These are phyloP conservation scores for Plecotus auritus DNA, from an alignment of 2,113 vertebrate genomes.

Conservation along the genomic window DNA sequence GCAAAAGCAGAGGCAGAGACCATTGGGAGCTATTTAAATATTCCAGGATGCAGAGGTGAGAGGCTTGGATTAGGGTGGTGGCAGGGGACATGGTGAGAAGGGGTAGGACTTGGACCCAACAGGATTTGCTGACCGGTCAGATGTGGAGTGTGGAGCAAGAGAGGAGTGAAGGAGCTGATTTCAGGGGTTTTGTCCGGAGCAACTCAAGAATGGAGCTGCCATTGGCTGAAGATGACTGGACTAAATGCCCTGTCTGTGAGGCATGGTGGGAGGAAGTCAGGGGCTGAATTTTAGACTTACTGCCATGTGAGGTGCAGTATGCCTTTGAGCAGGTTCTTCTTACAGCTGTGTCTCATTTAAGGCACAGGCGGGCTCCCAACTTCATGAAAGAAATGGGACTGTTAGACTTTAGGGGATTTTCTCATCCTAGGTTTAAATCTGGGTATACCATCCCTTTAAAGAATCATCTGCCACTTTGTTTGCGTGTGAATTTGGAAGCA, in stretches of 20 bases:
- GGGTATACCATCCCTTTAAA: slow-evolving; percentile 1
- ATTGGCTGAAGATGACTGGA: not conserved
- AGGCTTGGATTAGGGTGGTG: not conserved
- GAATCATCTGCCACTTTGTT: not conserved
- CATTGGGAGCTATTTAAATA: not conserved
- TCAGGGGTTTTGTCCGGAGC: not conserved
- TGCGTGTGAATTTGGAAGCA: slow-evolving; percentile 11
- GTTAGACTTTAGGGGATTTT: slow-evolving; percentile 21
- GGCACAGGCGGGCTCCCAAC: not conserved
- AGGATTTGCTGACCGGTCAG: not conserved
- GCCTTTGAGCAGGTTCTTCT: not conserved
- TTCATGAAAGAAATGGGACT: not conserved
- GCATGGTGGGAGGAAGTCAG: not conserved
- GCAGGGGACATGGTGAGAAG: not conserved
- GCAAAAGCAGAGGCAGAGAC: not conserved
- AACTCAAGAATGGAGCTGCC: not conserved
- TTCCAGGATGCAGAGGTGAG: not conserved
- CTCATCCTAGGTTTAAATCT: not conserved
- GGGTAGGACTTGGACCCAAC: not conserved
- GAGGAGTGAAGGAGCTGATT: not conserved
- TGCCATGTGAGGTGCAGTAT: not conserved
- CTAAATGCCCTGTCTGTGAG: no score
- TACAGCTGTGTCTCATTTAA: not conserved
- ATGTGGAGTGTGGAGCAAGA: not conserved
- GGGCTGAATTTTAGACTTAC: not conserved